Conservation (phyloP, 2,888 invertebrate species). For the Epinotia brunnichana region DNA sequence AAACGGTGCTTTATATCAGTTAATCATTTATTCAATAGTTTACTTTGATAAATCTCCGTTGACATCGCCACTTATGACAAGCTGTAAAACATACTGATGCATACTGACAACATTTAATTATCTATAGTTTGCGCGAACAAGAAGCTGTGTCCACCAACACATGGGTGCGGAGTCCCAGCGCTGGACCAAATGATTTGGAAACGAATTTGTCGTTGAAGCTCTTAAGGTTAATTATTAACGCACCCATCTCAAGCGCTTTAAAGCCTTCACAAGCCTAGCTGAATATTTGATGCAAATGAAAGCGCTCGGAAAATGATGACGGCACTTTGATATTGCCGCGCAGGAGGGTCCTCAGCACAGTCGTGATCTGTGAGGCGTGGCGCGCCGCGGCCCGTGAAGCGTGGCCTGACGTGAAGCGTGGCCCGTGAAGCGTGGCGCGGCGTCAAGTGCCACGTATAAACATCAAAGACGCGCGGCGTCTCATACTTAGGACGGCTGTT, state of each 20-base stretch:
- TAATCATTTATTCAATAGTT: too few species aligned
- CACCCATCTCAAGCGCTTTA: neutral
- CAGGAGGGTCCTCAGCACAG: neutral
- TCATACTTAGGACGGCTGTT: neutral
- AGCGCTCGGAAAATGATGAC: slow-evolving; percentile 1
- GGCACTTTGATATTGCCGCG: neutral
- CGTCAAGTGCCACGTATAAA: neutral
- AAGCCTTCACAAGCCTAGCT: neutral
- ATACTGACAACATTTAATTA: too few species aligned
- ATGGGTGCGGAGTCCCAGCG: too few species aligned
- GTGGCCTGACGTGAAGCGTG: neutral
- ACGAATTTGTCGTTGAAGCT: neutral
- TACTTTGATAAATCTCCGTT: neutral
- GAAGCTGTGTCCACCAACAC: too few species aligned
- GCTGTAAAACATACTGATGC: too few species aligned
- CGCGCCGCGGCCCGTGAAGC: slow-evolving; percentile 4
- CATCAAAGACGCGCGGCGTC: slow-evolving; percentile 4
- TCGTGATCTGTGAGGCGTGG: slow-evolving; percentile 8
- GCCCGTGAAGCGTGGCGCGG: neutral
- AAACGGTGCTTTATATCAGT: too few species aligned
- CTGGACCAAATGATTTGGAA: too few species aligned
- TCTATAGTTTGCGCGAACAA: too few species aligned
- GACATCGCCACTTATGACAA: neutral
- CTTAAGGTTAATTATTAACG: neutral
- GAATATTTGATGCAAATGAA: slow-evolving; percentile 1